Evolutionary conservation across 2,797 vertebrate genomes (phyloP).

Genomic region (Halcyon leucocephala): DNA sequence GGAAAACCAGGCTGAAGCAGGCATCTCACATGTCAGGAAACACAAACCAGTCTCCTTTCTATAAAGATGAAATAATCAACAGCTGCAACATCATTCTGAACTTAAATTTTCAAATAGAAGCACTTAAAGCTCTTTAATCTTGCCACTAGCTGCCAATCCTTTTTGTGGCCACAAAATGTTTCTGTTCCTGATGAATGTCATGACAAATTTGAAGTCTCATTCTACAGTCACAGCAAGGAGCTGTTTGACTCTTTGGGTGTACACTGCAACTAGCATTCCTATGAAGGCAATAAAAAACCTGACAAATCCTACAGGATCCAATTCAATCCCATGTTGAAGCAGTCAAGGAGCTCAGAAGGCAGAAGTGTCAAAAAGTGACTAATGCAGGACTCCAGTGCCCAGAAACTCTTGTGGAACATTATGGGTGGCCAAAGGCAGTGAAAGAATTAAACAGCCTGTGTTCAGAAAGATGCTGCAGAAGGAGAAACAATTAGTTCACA

Average conservation of each 20-base stretch:
- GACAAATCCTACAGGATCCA: not conserved
- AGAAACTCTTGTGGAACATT: not conserved
- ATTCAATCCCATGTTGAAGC: accelerated
- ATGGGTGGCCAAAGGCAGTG: not conserved
- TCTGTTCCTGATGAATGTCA: not conserved
- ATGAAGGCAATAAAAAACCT: not conserved
- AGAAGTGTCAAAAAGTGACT: not conserved
- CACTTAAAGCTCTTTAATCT: not conserved
- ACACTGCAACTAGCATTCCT: not conserved
- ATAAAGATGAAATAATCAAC: not conserved
- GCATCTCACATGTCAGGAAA: not conserved
- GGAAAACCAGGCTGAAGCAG: not conserved
- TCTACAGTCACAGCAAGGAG: not conserved
- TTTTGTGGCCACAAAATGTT: not conserved
- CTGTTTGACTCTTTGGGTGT: not conserved
- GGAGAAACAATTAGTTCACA: not conserved
- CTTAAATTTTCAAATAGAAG: not conserved
- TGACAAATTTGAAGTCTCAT: not conserved
- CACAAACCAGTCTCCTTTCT: not conserved
- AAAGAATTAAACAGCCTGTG: not conserved
- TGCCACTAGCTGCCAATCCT: not conserved
- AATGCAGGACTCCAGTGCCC: not conserved
- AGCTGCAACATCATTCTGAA: not conserved
- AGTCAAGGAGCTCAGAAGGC: not conserved
- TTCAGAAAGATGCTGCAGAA: not conserved